Evolutionary conservation across 2,888 invertebrate species (phyloP).

Genomic region (Ptilodon capucinus): DNA sequence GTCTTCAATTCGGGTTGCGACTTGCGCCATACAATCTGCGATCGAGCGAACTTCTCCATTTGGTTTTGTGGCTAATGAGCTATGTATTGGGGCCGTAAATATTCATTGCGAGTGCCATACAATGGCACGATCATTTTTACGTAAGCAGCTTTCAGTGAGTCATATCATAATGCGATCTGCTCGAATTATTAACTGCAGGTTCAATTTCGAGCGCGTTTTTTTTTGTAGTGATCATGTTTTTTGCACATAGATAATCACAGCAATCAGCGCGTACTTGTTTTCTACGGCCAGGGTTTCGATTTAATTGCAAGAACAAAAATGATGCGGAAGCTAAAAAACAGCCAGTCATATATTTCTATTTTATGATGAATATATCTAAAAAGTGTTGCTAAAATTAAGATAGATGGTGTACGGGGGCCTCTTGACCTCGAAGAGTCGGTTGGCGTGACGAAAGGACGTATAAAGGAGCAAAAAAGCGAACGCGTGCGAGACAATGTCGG

Average conservation of each 20-base stretch:
- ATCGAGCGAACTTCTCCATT: constrained; percentile 41
- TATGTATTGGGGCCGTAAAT: constrained; percentile 36
- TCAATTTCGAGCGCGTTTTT: constrained; percentile 45
- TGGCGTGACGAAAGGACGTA: constrained; percentile 57
- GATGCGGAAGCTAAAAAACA: constrained; percentile 35
- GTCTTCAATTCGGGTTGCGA: constrained; percentile 29
- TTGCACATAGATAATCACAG: constrained; percentile 36
- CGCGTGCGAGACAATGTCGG: constrained; percentile 36
- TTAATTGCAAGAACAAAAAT: constrained; percentile 35
- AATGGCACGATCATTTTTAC: constrained; percentile 49
- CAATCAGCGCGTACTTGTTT: constrained; percentile 42
- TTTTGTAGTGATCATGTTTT: constrained; percentile 44
- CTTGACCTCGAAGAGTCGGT: constrained; percentile 52
- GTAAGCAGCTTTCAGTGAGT: constrained; percentile 48
- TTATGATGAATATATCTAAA: constrained; percentile 18
- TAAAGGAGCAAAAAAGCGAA: constrained; percentile 44
- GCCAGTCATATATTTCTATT: constrained; percentile 29
- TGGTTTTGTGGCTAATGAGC: constrained; percentile 41
- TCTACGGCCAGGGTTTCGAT: constrained; percentile 12
- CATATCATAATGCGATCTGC: constrained; percentile 57
- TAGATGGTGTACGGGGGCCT: constrained; percentile 45
- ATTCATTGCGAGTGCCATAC: constrained; percentile 36
- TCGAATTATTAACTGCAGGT: constrained; percentile 55
- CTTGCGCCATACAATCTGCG: constrained; percentile 30
- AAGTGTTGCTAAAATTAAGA: constrained; percentile 34